phyloP scores from a whole-genome alignment of 2,113 vertebrate species.

The Xyrauchen texanus region DNA sequence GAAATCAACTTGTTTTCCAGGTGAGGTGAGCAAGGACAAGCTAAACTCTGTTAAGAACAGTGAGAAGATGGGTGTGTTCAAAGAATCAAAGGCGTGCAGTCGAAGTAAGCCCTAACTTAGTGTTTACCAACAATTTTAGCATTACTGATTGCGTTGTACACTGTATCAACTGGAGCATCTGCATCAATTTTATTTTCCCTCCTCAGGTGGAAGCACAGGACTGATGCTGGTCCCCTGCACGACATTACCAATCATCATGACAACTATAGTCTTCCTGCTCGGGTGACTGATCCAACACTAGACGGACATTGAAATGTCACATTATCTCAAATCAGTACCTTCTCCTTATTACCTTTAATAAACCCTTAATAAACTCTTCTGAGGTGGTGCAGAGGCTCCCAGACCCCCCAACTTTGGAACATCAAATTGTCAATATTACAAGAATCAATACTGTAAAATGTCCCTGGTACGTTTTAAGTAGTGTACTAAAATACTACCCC shows the following conservation, averaged over 20 bases:
- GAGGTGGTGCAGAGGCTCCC: background rate
- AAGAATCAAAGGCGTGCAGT: slow-evolving; percentile 58
- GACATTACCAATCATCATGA: background rate
- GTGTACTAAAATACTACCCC: too few species aligned
- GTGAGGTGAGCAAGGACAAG: slow-evolving; percentile 54
- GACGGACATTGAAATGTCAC: background rate
- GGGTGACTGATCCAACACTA: background rate
- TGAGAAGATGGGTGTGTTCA: slow-evolving; percentile 66
- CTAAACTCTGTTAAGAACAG: slow-evolving; percentile 67
- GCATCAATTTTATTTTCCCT: background rate
- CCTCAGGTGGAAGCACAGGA: background rate
- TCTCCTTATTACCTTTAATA: background rate
- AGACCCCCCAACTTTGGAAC: background rate
- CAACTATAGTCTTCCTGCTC: background rate
- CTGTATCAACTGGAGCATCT: too few species aligned
- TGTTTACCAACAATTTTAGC: background rate
- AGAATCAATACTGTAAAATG: background rate
- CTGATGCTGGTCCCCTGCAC: background rate
- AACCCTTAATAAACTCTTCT: background rate
- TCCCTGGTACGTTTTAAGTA: too few species aligned
- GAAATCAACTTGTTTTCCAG: slow-evolving; percentile 55
- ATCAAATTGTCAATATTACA: background rate
- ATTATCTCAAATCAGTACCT: background rate
- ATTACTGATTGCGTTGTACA: background rate
- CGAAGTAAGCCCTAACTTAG: slow-evolving; percentile 59